These are phyloP conservation scores for Petrocephalus microphthalmus DNA, from an alignment of 2,113 vertebrate genomes.

Conservation along the genomic window DNA sequence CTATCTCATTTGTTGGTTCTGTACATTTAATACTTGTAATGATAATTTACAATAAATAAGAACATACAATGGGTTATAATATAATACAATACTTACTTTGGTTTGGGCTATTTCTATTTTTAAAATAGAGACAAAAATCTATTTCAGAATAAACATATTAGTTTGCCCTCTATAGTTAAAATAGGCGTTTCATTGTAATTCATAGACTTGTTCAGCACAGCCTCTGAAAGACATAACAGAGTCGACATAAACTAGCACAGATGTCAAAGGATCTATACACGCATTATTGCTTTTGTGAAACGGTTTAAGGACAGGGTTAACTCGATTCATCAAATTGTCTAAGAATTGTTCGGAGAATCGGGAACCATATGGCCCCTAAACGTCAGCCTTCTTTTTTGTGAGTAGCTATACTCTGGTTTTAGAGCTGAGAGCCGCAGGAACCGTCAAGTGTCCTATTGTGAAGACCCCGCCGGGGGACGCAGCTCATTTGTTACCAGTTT, in stretches of 20 bases:
- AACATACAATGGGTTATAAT: neutral
- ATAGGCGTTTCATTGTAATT: conserved; percentile 77
- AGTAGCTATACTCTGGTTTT: conserved; percentile 72
- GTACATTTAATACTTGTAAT: neutral
- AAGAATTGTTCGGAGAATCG: conserved; percentile 88
- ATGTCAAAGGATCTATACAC: conserved; percentile 70
- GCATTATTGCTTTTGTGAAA: conserved; percentile 72
- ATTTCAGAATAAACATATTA: neutral
- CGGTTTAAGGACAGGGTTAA: conserved; percentile 72
- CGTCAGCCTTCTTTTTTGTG: conserved; percentile 74
- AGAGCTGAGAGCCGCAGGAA: conserved; percentile 81
- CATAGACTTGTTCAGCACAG: conserved; percentile 78
- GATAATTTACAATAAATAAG: neutral
- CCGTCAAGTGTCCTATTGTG: conserved; percentile 78
- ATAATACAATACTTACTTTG: neutral
- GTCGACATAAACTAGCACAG: conserved; percentile 69
- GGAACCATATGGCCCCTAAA: conserved; percentile 94
- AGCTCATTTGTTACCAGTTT: conserved; percentile 87
- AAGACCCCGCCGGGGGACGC: conserved; percentile 78
- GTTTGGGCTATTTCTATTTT: neutral
- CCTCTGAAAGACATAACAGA: conserved; percentile 57
- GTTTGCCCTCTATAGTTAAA: neutral
- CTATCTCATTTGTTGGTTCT: neutral
- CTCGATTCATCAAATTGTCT: conserved; percentile 96
- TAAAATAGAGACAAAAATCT: neutral